Conservation (phyloP, 2,113 vertebrate genomes). For the Vidua chalybeata region DNA sequence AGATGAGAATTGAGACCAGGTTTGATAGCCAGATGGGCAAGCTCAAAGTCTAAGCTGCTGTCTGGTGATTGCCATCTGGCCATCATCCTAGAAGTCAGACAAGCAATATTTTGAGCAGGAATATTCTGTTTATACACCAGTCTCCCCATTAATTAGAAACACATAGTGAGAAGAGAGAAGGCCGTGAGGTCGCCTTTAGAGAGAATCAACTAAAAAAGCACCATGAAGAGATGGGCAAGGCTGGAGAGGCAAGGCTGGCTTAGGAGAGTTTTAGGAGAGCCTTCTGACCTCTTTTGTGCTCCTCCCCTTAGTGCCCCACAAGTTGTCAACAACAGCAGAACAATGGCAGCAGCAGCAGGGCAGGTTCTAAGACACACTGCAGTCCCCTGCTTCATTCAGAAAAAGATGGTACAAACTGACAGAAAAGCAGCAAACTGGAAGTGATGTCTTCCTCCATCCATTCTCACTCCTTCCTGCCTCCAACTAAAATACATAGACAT, state of each 20-base stretch:
- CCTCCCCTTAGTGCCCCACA: background rate
- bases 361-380: background rate
- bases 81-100: constrained; percentile 17
- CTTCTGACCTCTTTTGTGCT: background rate
- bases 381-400: constrained; percentile 7
- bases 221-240: background rate
- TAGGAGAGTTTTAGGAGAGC: background rate
- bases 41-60: constrained; percentile 39
- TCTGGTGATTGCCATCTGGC: constrained; percentile 27
- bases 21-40: constrained; percentile 43
- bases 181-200: background rate
- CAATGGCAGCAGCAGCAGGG: background rate
- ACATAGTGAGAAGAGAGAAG: constrained; percentile 31
- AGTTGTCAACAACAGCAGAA: background rate
- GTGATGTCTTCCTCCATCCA: background rate
- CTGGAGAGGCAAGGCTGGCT: background rate
- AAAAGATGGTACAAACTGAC: background rate
- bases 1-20: constrained; percentile 28
- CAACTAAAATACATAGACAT: constrained; percentile 58
- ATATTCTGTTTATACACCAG: constrained; percentile 53
- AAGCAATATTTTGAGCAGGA: constrained; percentile 52
- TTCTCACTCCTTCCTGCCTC: constrained; percentile 30
- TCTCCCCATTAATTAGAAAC: constrained; percentile 58
- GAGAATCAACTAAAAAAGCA: constrained; percentile 35
- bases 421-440: constrained; percentile 28